Percentiles rank a stretch among this genome's conserved stretches.
These are phyloP conservation scores for Zaprionus inermis DNA, from an alignment of 1,140 invertebrate genomes.

Conservation along the genomic window DNA sequence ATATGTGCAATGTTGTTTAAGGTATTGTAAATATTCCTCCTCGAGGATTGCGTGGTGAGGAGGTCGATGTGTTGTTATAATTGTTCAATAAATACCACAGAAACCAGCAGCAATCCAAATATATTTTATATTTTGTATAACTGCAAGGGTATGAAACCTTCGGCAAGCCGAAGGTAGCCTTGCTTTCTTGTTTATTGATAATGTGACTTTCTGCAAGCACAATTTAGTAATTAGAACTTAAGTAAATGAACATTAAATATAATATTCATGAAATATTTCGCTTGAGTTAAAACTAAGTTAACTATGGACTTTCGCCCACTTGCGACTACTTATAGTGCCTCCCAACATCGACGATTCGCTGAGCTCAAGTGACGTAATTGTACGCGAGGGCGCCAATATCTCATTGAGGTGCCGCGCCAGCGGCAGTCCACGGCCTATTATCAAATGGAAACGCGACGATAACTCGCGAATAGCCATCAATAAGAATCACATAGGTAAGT, in stretches of 20 bases:
- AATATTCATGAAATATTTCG: conserved; percentile 49
- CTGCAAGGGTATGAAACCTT: too few species aligned
- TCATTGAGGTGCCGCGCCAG: conserved; percentile 94
- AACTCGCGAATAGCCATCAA: conserved; percentile 92
- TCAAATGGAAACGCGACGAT: conserved; percentile 96
- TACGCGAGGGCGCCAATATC: conserved; percentile 95
- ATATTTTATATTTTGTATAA: too few species aligned
- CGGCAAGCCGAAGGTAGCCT: too few species aligned
- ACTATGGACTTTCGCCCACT: neutral
- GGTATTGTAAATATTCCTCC: too few species aligned
- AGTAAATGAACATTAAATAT: too few species aligned
- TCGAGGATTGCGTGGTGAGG: too few species aligned
- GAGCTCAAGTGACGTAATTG: conserved; percentile 95
- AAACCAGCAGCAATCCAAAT: too few species aligned
- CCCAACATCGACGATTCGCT: conserved; percentile 95
- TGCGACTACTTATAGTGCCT: conserved; percentile 88
- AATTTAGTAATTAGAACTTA: neutral
- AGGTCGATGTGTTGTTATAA: too few species aligned
- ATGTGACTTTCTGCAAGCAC: neutral
- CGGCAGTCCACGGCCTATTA: conserved; percentile 93
- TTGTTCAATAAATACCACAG: too few species aligned
- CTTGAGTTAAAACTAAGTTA: conserved; percentile 58
- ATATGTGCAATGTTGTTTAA: too few species aligned
- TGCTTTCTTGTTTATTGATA: too few species aligned
- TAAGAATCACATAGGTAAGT: conserved; percentile 90